phyloP scores from a whole-genome alignment of 1,140 invertebrate genomes.

The Nymphalis io region DNA sequence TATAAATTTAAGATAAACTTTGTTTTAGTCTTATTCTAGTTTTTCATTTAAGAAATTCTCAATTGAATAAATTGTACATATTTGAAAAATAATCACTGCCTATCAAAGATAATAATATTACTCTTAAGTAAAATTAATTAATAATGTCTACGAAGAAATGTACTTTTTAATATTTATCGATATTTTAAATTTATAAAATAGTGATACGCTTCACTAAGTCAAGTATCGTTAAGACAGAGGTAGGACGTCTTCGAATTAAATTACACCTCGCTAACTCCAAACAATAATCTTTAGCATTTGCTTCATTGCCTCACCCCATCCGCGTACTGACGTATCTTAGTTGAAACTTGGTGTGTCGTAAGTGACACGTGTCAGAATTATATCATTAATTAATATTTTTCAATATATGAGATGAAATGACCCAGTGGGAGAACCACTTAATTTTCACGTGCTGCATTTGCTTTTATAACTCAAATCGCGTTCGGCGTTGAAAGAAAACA shows the following conservation, averaged over 20 bases:
- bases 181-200: constrained; percentile 16
- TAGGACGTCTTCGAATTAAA: constrained; percentile 75
- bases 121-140: neutral
- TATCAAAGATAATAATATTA: too few relatives aligned
- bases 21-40: too few relatives aligned
- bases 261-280: constrained; percentile 75
- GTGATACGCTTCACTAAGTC: constrained; percentile 26
- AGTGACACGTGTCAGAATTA: constrained; percentile 9
- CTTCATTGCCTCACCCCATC: constrained; percentile 34
- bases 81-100: too few relatives aligned
- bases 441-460: too few relatives aligned
- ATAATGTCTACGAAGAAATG: neutral
- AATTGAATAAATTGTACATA: too few relatives aligned
- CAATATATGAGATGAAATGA: too few relatives aligned
- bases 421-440: too few relatives aligned
- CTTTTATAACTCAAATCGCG: too few relatives aligned
- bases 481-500: too few relatives aligned
- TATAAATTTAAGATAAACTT: too few relatives aligned
- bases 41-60: too few relatives aligned
- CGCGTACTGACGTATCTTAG: constrained; percentile 38
- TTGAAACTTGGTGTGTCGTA: constrained; percentile 7
- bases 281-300: constrained; percentile 76
- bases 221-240: constrained; percentile 58
- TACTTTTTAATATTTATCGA: constrained; percentile 18
- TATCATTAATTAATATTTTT: neutral